Evolutionary conservation across 2,888 invertebrate species (phyloP), one percentile per base, ranked within the genome.

Genomic region (Andrena trimmerana): DNA sequence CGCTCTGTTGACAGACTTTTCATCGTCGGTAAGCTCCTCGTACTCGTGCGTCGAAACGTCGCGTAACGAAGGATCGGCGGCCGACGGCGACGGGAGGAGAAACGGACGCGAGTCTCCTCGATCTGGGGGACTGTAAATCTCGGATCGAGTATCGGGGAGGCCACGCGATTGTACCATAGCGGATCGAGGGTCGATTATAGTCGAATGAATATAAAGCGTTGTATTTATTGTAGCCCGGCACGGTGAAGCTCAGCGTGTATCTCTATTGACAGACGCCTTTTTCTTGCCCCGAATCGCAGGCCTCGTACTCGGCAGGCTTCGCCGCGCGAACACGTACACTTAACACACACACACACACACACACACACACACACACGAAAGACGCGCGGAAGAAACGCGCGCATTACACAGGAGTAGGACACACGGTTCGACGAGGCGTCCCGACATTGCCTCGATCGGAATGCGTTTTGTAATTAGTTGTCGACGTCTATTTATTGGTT

Each of bases 401-500:
- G 67, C 54, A 27, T 33, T 36, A 48, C 42, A 65, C 65, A 36
- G 24, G 36, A 36, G 36, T 36, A 36, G 36, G 20, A 42, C 33
- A 27, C 42, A 42, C 29, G 10, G 29, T 31, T 78, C 50, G 50
- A 67, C 29, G 50, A 27, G 36, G 33, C 24, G 52, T 42, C 29
- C 16, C 84, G 81, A 78, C 48, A 72, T 69, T 62, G 62, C 70
- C 72, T 50, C 24, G n/a, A 10, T 75, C 60, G 78, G 66, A 57
- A 71, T 66, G 50, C 78, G 78, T 66, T 81, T 57, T 89, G 89
- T 88, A 88, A 88, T 88, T 88, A 88, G 86, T 74, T 80, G 73
- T 84, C 78, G 84, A 86, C 81, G 84, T 88, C 88, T 88, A 88
- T 88, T 88, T 89, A 88, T 88, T 88, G 83, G 84, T 79, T 76